Evolutionary conservation across 2,797 vertebrate genomes (phyloP).

Genomic region (Eupleurogrammus muticus): DNA sequence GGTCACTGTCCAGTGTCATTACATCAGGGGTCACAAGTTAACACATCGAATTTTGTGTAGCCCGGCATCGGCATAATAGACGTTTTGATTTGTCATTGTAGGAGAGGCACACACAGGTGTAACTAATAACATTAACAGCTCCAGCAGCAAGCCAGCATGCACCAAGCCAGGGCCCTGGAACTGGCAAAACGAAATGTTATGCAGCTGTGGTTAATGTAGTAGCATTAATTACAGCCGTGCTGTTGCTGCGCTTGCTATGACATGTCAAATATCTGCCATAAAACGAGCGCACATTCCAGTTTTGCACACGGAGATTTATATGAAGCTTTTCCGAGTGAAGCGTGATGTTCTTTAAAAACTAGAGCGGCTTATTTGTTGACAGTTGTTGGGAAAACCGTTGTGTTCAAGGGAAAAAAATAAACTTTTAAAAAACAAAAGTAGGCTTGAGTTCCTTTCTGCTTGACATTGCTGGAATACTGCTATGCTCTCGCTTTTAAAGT

Average conservation of each 20-base stretch:
- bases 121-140: slow-evolving; percentile 5
- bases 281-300: slow-evolving; percentile 6
- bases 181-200: slow-evolving; percentile 1
- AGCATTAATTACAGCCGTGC: slow-evolving; percentile 8
- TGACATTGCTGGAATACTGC: slow-evolving; percentile 12
- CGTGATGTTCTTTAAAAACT: slow-evolving; percentile 5
- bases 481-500: slow-evolving; percentile 20
- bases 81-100: slow-evolving; percentile 11
- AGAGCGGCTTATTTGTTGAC: background rate
- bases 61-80: slow-evolving; percentile 4
- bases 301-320: background rate
- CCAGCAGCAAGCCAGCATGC: background rate
- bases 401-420: background rate
- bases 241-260: slow-evolving; percentile 19
- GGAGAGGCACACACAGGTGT: slow-evolving; percentile 15
- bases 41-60: slow-evolving; percentile 11
- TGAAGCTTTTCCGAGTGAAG: background rate
- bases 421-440: slow-evolving; percentile 9
- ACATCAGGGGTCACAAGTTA: slow-evolving; percentile 26
- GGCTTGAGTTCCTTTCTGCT: background rate
- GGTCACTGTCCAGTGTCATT: slow-evolving; percentile 23
- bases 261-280: slow-evolving; percentile 10
- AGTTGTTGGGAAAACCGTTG: slow-evolving; percentile 5
- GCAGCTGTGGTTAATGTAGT: background rate
- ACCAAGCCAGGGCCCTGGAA: background rate